phyloP scores from a whole-genome alignment of 2,797 vertebrate genomes.

The Lerista edwardsae region DNA sequence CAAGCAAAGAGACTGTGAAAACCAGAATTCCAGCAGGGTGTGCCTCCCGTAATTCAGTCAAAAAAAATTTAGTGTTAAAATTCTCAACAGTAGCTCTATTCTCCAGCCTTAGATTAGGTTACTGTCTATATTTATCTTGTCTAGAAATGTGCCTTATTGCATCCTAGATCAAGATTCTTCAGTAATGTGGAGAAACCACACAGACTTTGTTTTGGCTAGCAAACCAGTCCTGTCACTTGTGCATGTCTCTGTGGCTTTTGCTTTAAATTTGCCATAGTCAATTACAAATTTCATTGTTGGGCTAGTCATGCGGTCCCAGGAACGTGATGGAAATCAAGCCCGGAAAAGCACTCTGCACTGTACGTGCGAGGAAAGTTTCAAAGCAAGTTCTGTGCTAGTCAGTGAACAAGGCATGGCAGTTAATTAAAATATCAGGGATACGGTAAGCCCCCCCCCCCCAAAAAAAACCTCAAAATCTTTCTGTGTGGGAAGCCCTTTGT shows the following conservation, averaged over 20 bases:
- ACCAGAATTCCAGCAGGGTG: conserved; percentile 80
- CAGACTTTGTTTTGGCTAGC: conserved; percentile 67
- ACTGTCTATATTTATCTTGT: conserved; percentile 78
- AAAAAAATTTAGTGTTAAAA: conserved; percentile 47
- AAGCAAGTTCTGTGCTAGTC: conserved; percentile 26
- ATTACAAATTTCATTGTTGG: conserved; percentile 59
- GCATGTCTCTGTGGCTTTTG: conserved; percentile 49
- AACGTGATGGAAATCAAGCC: conserved; percentile 37
- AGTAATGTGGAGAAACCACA: conserved; percentile 62
- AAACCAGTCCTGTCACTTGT: conserved; percentile 42
- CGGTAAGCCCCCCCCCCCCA: rapidly evolving
- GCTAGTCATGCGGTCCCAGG: conserved; percentile 43
- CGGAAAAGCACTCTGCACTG: conserved; percentile 38
- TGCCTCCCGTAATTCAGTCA: conserved; percentile 68
- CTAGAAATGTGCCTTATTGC: conserved; percentile 70
- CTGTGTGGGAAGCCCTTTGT: conserved; percentile 7
- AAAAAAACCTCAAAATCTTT: conserved; percentile 19
- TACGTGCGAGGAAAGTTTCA: neutral
- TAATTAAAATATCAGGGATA: conserved; percentile 22
- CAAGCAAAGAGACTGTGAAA: conserved; percentile 81
- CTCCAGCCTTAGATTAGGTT: conserved; percentile 68
- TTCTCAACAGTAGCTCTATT: conserved; percentile 76
- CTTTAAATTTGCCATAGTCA: conserved; percentile 51
- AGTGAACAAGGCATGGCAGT: neutral
- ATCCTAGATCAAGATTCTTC: conserved; percentile 62